Base-by-base conservation (phyloP, 64 coral and sea anemone species). In the Porites lutea region DNA sequence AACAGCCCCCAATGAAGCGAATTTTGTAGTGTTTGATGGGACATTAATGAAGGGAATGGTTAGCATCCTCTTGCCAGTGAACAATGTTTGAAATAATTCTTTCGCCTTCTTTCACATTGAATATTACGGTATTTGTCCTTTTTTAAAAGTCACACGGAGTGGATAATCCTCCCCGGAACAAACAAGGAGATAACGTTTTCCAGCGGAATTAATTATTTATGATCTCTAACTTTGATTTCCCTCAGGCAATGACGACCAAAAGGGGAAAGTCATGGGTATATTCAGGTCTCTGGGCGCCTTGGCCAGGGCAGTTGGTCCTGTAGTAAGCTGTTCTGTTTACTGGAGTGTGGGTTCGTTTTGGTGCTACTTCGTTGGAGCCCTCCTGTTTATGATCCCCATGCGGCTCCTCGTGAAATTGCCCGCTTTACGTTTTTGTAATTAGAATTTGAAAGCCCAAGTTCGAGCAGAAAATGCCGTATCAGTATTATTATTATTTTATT, bases 231-330 rank as follows among this genome's bases (percentile, higher is more conserved):
- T 52, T 53, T 77, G 20, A 20, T 72, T 79, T 75, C 45, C 4
- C 3, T 16, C 71, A 97, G 95, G 95, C 52, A 97, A 77, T 20
- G 87, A 86, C 63, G 91, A 96, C 48, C 96, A 98, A 48, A 98
- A 98, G 48, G 96, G 96, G 52, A 98, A 96, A 71, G 75, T 98
- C 2, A 98, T 98, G 96, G 96, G 96, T 11, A 98, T 98, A 11
- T 98, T 98, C 78, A 81, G 97, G 50, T 99, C 97, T 10, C 85
- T 99, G 65, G 97, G 97, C 52, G 97, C 97, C 7, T 88, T 99
- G 12, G 94, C 97, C 2, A 78, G 97, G 47, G 97, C 91, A 52
- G 77, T 96, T 14, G 97, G 94, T n/a, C 97, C 97, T 3, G 78
- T 96, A 58, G 75, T 99, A 21, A 91, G 82, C 47, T 99, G 97